Evolutionary conservation across 1,140 invertebrate species (phyloP).

Genomic region (Hesperophylax magnus): DNA sequence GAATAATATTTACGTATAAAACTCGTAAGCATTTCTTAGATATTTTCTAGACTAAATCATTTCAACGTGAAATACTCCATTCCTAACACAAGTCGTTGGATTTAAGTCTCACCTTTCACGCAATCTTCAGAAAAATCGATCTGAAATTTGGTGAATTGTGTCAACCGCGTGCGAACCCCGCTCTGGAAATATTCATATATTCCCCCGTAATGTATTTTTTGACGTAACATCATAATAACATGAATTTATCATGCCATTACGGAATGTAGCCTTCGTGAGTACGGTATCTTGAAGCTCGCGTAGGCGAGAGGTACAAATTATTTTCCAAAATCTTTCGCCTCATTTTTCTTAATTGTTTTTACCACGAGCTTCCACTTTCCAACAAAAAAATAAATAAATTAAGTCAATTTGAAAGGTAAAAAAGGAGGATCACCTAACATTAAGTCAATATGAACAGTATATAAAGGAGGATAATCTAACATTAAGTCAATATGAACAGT

Average conservation of each 20-base stretch:
- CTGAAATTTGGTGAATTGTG: conserved; percentile 8
- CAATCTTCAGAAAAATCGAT: conserved; percentile 7
- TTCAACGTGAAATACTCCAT: no score
- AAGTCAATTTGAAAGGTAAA: no score
- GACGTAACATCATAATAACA: conserved; percentile 34
- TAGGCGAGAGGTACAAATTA: conserved; percentile 22
- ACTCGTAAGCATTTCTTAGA: no score
- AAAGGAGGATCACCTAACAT: no score
- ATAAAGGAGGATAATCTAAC: no score
- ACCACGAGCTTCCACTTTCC: not conserved
- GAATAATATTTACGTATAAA: no score
- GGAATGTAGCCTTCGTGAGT: conserved; percentile 24
- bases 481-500: no score
- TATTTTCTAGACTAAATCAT: no score
- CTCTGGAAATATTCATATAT: conserved; percentile 21
- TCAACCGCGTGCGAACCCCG: not conserved
- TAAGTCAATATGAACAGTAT: no score
- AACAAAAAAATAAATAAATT: not conserved
- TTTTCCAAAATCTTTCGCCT: not conserved
- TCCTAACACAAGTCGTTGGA: no score
- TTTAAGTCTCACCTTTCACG: not conserved
- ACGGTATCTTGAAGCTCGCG: not conserved
- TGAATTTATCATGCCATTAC: conserved; percentile 37
- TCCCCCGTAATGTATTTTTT: conserved; percentile 13
- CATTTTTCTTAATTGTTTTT: conserved; percentile 4